These are phyloP conservation scores for Babyrousa celebensis DNA, from an alignment of 2,797 vertebrate genomes.

Conservation along the genomic window DNA sequence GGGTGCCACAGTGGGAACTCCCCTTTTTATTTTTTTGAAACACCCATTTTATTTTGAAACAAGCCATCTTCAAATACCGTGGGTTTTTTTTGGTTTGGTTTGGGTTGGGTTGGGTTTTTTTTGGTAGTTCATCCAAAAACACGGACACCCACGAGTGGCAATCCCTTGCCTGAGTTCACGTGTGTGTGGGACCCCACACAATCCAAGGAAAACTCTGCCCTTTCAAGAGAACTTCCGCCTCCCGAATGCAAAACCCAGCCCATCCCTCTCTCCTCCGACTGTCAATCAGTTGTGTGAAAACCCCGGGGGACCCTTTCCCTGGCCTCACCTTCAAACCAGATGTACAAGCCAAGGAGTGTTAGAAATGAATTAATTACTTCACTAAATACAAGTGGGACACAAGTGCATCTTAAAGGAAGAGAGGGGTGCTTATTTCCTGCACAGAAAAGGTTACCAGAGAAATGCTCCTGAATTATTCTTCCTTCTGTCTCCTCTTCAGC, in stretches of 20 bases:
- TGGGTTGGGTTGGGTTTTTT: no score
- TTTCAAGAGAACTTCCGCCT: slow-evolving; percentile 32
- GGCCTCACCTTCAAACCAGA: slow-evolving; percentile 41
- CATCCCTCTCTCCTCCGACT: background rate
- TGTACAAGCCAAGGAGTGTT: slow-evolving; percentile 12
- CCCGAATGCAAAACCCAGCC: background rate
- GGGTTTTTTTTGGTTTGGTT: background rate
- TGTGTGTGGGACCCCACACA: background rate
- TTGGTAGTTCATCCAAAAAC: background rate
- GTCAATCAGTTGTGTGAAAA: background rate
- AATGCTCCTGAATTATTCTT: background rate
- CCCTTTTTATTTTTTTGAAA: background rate
- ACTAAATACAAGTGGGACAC: background rate
- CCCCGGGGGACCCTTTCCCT: background rate
- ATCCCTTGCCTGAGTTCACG: background rate
- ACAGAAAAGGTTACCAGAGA: background rate
- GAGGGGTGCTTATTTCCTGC: background rate
- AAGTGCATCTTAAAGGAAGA: background rate
- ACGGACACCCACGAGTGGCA: background rate
- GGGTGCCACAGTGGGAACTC: no score
- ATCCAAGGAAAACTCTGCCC: background rate
- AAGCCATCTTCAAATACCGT: background rate
- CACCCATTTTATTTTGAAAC: background rate
- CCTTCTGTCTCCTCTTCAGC: background rate
- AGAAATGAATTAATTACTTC: slow-evolving; percentile 22